These are phyloP conservation scores for Lates calcarifer DNA, from an alignment of 2,113 vertebrate species.

Conservation along the genomic window DNA sequence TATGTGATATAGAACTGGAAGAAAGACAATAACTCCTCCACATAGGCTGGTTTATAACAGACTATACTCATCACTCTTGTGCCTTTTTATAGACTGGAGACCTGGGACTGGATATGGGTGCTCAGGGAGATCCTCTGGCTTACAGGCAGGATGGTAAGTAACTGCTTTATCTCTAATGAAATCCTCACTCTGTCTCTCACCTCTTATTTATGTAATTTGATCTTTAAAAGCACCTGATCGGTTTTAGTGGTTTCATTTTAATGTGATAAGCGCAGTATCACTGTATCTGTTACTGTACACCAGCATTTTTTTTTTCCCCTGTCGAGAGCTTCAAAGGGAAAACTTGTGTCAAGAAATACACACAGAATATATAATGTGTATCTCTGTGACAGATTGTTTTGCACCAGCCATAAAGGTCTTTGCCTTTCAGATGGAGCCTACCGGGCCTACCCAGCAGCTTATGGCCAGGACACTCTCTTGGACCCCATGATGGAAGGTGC, in stretches of 20 bases:
- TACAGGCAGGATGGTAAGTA: constrained; percentile 95
- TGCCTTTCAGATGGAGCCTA: constrained; percentile 90
- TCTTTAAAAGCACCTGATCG: neutral
- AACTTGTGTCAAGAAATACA: neutral
- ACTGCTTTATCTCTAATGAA: neutral
- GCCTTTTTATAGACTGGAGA: constrained; percentile 89
- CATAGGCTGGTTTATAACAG: neutral
- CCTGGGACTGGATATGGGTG: constrained; percentile 94
- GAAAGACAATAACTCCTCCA: neutral
- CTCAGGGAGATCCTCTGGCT: constrained; percentile 95
- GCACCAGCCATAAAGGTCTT: too few relatives aligned
- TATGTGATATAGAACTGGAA: neutral
- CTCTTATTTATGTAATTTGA: neutral
- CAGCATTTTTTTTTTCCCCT: too few relatives aligned
- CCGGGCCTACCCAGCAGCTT: constrained; percentile 94
- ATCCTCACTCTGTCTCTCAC: neutral
- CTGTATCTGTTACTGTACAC: neutral
- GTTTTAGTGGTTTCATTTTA: neutral
- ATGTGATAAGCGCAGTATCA: neutral
- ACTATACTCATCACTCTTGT: neutral
- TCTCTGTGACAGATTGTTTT: neutral
- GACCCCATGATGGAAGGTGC: constrained; percentile 98
- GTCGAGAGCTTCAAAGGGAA: neutral
- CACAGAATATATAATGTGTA: too few relatives aligned
- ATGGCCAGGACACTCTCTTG: constrained; percentile 95